Conservation (phyloP, 2,888 invertebrate species). For the Glaucopsyche alexis region DNA sequence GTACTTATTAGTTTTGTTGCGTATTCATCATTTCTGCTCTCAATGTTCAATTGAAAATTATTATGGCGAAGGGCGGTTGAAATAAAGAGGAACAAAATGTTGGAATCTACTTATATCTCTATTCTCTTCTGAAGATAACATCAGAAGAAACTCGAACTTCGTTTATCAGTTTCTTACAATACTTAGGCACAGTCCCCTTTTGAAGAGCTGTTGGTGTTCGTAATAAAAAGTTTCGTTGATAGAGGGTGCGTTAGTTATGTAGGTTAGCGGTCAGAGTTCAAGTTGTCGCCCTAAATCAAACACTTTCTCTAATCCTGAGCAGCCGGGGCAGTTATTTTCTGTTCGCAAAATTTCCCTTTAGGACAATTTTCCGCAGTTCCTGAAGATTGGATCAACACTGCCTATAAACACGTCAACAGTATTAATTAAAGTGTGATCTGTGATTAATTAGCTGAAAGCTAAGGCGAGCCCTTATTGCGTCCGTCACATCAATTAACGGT, state of each 20-base stretch:
- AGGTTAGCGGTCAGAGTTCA: slow-evolving; percentile 17
- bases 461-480: slow-evolving; percentile 20
- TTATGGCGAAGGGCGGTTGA: neutral
- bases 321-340: neutral
- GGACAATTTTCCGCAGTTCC: neutral
- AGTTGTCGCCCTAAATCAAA: slow-evolving; percentile 17
- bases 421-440: slow-evolving; percentile 23
- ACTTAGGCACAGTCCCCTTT: neutral
- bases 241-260: slow-evolving; percentile 7
- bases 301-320: neutral
- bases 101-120: slow-evolving; percentile 1
- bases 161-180: neutral
- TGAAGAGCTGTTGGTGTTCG: neutral
- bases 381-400: neutral
- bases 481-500: slow-evolving; percentile 23
- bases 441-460: slow-evolving; percentile 23
- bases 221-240: neutral
- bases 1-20: too few species aligned
- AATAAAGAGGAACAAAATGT: neutral
- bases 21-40: too few species aligned
- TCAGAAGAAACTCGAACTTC: neutral
- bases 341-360: neutral
- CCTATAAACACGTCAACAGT: slow-evolving; percentile 15
- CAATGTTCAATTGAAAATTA: too few species aligned
- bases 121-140: neutral